Evolutionary conservation across 2,113 vertebrate genomes (phyloP), one percentile per base, ranked within the genome.

Genomic region (Pygoscelis adeliae): DNA sequence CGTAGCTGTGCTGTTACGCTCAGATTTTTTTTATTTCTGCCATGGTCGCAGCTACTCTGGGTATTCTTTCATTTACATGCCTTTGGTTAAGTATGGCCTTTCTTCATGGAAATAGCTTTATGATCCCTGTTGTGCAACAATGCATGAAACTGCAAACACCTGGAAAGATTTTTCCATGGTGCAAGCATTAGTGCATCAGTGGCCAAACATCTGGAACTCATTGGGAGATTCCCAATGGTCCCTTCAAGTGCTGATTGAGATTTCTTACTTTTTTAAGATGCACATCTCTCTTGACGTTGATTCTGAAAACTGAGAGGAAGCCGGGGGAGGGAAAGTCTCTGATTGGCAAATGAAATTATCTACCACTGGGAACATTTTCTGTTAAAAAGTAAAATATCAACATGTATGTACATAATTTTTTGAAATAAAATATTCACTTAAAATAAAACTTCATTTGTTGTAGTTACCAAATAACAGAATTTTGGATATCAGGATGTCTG

Each of bases 141-240:
- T 83, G 77, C 89, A 86, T 56, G 87, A 96, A 97, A 96, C 87
- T 96, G 85, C 91, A 96, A 96, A 94, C 96, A 96, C 97, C 95
- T 98, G 96, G 95, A 89, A 93, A 79, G 85, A 81, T 81, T 97
- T 97, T 97, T 97, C 89, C 87, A 63, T 96, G 93, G 80, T 83
- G 53, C 62, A 92, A 93, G 65, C 25, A 25, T 79, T 84, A 91
- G 38, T 79, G 26, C 55, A 72, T 71, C 70, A 14, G 65, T 55
- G 62, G 84, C 86, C 90, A 92, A 88, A 89, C 92, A 90, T 96
- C 93, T 97, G 97, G 94, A 92, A 89, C 22, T 85, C 87, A n/a
- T 95, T 47, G 34, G 40, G 63, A 83, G 76, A 61, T 83, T 95
- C 93, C 96, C 84, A 87, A 9, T 76, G 63, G 89, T 87, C 65